Conservation (phyloP, 2,797 vertebrate genomes). For the Clarias laeviceps region DNA sequence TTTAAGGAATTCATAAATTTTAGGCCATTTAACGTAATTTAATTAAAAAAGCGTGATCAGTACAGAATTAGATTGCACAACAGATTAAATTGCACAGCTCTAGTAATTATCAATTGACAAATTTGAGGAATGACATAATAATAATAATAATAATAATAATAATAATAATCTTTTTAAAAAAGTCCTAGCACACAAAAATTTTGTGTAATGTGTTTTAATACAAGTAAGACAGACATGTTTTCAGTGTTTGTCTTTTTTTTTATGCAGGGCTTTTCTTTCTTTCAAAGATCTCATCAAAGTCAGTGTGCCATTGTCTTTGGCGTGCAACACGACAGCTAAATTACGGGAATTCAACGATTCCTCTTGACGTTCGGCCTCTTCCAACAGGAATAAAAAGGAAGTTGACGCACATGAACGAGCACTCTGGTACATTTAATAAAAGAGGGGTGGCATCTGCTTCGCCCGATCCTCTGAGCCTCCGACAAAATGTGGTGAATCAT, state of each 20-base stretch:
- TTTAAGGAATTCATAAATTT: too few relatives aligned
- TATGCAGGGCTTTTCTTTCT: neutral
- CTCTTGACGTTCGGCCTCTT: conserved; percentile 40
- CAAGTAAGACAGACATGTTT: neutral
- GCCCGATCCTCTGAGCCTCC: neutral
- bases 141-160: neutral
- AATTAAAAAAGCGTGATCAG: too few relatives aligned
- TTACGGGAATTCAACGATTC: conserved; percentile 28
- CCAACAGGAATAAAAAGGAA: conserved; percentile 8
- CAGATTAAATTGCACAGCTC: too few relatives aligned
- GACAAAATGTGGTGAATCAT: conserved; percentile 26
- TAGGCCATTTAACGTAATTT: too few relatives aligned
- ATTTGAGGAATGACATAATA: neutral
- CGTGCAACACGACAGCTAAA: conserved; percentile 47
- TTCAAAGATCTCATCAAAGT: conserved; percentile 37
- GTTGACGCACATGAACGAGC: conserved; percentile 23
- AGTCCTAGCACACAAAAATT: too few relatives aligned
- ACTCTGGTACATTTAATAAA: conserved; percentile 27
- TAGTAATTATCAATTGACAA: neutral
- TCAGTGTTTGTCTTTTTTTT: neutral
- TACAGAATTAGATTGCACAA: too few relatives aligned
- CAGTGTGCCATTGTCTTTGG: conserved; percentile 28
- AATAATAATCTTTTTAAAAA: too few relatives aligned
- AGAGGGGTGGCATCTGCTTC: conserved; percentile 19
- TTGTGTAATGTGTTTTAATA: neutral